These are phyloP conservation scores for Chymomyza amoena DNA, from an alignment of 2,888 invertebrate genomes.

Conservation along the genomic window DNA sequence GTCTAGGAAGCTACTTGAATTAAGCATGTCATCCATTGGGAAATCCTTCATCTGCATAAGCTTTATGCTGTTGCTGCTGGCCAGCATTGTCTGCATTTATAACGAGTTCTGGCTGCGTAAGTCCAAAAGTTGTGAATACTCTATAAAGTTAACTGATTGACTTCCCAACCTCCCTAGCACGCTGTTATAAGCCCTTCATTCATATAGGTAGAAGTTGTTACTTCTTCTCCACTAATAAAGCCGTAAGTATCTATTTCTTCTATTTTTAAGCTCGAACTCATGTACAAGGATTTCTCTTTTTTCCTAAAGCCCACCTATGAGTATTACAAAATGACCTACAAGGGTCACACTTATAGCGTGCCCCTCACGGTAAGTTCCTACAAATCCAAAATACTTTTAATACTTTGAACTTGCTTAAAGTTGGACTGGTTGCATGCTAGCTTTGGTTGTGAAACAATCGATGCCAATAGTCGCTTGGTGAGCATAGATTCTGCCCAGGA, in stretches of 20 bases:
- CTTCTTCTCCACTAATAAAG: slow-evolving; percentile 55
- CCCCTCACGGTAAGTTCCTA: slow-evolving; percentile 43
- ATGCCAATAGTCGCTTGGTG: slow-evolving; percentile 34
- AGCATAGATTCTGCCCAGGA: slow-evolving; percentile 38
- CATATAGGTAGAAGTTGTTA: slow-evolving; percentile 45
- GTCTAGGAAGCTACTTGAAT: background rate
- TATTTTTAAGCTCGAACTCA: background rate
- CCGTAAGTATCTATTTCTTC: slow-evolving; percentile 29
- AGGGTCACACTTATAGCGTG: slow-evolving; percentile 43
- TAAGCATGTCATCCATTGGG: slow-evolving; percentile 4
- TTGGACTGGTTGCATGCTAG: slow-evolving; percentile 51
- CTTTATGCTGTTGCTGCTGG: slow-evolving; percentile 33
- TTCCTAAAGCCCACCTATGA: slow-evolving; percentile 42
- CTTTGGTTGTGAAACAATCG: slow-evolving; percentile 55
- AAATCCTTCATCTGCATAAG: slow-evolving; percentile 22
- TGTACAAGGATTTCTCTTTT: background rate
- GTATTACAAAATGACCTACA: slow-evolving; percentile 54
- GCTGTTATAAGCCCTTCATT: slow-evolving; percentile 51
- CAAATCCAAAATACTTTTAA: background rate
- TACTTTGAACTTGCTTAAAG: slow-evolving; percentile 13
- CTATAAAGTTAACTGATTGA: background rate
- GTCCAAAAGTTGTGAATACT: slow-evolving; percentile 2
- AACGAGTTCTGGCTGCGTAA: slow-evolving; percentile 37
- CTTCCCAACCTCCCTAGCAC: slow-evolving; percentile 23
- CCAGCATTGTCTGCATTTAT: slow-evolving; percentile 39